Percentiles rank a stretch among this genome's conserved stretches.
Evolutionary conservation across 2,113 vertebrate genomes (phyloP).

Genomic region (Brachyhypopomus gauderio): DNA sequence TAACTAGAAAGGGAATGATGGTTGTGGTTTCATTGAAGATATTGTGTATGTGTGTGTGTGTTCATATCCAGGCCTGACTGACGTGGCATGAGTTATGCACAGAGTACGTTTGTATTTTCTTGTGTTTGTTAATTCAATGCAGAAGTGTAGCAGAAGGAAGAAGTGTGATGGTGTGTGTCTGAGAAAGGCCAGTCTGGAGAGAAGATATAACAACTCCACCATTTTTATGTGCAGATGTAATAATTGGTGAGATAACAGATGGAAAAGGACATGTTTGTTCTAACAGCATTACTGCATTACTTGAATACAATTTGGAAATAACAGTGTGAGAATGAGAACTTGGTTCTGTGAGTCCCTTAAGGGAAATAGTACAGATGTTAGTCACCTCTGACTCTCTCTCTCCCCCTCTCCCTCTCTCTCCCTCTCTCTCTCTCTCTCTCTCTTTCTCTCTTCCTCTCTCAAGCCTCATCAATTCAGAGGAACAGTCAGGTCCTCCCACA

Average conservation of each 20-base stretch:
- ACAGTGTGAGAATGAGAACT: conserved; percentile 2
- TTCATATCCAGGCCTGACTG: not conserved
- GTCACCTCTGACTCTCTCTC: conserved; percentile 18
- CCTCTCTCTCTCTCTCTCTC: not conserved
- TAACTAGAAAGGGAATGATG: not conserved
- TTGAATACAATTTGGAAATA: not conserved
- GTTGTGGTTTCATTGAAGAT: not conserved
- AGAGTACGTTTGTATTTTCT: no score
- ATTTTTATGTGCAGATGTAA: not conserved
- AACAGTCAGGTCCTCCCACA: conserved; percentile 30
- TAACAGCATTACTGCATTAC: not conserved
- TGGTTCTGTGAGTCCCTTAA: not conserved
- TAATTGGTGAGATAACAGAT: not conserved
- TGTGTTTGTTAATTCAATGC: not conserved
- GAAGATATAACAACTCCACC: no score
- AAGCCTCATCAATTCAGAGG: conserved; percentile 21
- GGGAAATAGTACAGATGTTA: conserved; percentile 31
- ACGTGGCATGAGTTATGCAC: no score
- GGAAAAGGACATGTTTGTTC: not conserved
- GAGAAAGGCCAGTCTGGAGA: no score
- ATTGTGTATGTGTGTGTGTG: not conserved
- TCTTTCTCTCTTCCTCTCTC: not conserved
- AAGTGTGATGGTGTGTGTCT: no score
- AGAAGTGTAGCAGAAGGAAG: not conserved
- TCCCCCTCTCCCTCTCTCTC: not conserved